Evolutionary conservation across 2,113 vertebrate genomes (phyloP).

Genomic region (Zapornia atra): DNA sequence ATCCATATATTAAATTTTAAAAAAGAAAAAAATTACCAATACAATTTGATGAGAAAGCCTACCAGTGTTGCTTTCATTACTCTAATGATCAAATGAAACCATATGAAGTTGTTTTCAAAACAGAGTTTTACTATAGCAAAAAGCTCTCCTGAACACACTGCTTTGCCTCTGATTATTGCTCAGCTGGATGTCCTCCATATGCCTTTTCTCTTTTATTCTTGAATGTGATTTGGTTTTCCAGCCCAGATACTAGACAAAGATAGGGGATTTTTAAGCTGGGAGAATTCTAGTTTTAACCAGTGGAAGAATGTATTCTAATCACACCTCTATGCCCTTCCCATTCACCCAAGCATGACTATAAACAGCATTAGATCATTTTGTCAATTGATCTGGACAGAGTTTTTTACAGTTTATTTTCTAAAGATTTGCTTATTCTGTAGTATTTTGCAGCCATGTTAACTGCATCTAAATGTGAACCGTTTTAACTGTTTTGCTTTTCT

Average conservation of each 20-base stretch:
- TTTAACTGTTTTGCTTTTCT: not conserved
- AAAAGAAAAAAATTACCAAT: not conserved
- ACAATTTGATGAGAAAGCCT: not conserved
- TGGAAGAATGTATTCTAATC: not conserved
- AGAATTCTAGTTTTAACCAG: not conserved
- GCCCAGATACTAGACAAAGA: not conserved
- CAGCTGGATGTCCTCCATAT: not conserved
- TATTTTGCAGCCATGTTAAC: not conserved
- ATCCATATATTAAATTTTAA: not conserved
- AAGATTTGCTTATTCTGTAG: not conserved
- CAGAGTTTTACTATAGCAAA: not conserved
- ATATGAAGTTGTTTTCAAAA: constrained; percentile 18
- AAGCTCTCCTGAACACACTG: not conserved
- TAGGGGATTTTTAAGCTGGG: not conserved
- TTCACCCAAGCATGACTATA: not conserved
- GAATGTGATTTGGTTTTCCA: not conserved
- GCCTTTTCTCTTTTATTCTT: not conserved
- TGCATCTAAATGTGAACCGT: not conserved
- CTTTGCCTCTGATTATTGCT: not conserved
- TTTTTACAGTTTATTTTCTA: not conserved
- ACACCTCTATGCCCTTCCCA: not conserved
- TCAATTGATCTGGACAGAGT: not conserved
- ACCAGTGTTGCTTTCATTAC: not conserved
- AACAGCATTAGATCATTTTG: not conserved
- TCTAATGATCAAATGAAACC: not conserved